Percentiles rank a stretch among this genome's conserved stretches.
These are phyloP conservation scores for Apoda limacodes DNA, from an alignment of 2,888 invertebrate species.

Conservation along the genomic window DNA sequence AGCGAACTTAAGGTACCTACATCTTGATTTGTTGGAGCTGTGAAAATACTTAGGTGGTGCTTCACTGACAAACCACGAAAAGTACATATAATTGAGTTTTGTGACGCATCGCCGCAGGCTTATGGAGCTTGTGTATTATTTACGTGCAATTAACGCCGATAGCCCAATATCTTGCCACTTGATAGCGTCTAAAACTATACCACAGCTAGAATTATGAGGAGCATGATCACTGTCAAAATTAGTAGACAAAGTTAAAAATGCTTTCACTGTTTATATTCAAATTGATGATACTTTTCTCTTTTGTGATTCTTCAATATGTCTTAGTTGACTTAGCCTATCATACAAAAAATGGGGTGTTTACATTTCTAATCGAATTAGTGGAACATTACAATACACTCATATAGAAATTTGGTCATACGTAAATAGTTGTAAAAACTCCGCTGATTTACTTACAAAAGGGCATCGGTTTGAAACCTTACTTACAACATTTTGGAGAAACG, in stretches of 20 bases:
- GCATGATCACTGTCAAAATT: conserved; percentile 1
- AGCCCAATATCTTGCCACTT: conserved; percentile 1
- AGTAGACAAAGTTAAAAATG: not conserved
- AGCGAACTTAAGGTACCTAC: too few relatives aligned
- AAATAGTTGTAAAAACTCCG: conserved; percentile 7
- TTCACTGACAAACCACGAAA: conserved; percentile 7
- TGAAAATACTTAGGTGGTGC: conserved; percentile 7
- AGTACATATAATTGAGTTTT: conserved; percentile 7
- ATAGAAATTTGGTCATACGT: conserved; percentile 4
- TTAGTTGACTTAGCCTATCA: conserved; percentile 4
- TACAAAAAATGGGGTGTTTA: conserved; percentile 30
- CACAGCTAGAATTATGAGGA: conserved; percentile 2
- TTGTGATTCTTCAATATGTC: not conserved
- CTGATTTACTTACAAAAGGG: conserved; percentile 8
- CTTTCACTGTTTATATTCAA: not conserved
- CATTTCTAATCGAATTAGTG: conserved; percentile 7
- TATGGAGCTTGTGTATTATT: conserved; percentile 10
- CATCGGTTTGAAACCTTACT: not conserved
- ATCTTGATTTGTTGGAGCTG: too few relatives aligned
- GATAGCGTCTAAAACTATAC: conserved; percentile 5
- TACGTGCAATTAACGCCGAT: conserved; percentile 5
- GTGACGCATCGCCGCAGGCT: conserved; percentile 6
- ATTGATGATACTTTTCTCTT: not conserved
- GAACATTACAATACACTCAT: conserved; percentile 2
- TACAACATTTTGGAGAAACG: conserved; percentile 7